Evolutionary conservation across 2,888 invertebrate genomes (phyloP).

Genomic region (Nomada ruficornis): DNA sequence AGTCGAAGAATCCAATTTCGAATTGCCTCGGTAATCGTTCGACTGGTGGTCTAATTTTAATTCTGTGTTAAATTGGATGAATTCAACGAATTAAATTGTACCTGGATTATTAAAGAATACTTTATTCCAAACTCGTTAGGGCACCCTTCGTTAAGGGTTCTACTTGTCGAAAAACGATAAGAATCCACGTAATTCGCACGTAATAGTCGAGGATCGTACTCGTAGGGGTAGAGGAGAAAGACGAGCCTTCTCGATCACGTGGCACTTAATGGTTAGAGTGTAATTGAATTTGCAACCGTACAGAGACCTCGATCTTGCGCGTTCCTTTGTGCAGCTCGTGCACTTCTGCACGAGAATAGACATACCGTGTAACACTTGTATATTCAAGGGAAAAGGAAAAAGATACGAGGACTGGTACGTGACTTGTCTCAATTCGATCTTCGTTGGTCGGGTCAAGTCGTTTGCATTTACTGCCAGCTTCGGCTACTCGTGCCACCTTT

Average conservation of each 20-base stretch:
- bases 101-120: neutral
- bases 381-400: constrained; percentile 1
- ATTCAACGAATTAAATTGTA: neutral
- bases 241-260: constrained; percentile 32
- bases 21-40: too few relatives aligned
- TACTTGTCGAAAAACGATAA: neutral
- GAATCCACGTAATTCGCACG: constrained; percentile 10
- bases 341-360: constrained; percentile 34
- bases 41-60: too few relatives aligned
- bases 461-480: constrained; percentile 59
- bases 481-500: constrained; percentile 5
- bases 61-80: neutral
- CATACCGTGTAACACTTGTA: constrained; percentile 8
- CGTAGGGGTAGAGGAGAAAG: neutral
- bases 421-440: constrained; percentile 62
- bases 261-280: constrained; percentile 40
- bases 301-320: constrained; percentile 32
- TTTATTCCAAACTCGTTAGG: too few relatives aligned
- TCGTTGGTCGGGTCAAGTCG: constrained; percentile 61
- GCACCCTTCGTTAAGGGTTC: neutral
- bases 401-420: constrained; percentile 44
- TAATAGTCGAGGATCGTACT: neutral
- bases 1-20: too few relatives aligned
- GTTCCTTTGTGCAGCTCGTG: constrained; percentile 52
- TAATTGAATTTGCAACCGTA: constrained; percentile 64